Evolutionary conservation across 2,888 invertebrate species (phyloP).

Genomic region (Lasioglossum vierecki): DNA sequence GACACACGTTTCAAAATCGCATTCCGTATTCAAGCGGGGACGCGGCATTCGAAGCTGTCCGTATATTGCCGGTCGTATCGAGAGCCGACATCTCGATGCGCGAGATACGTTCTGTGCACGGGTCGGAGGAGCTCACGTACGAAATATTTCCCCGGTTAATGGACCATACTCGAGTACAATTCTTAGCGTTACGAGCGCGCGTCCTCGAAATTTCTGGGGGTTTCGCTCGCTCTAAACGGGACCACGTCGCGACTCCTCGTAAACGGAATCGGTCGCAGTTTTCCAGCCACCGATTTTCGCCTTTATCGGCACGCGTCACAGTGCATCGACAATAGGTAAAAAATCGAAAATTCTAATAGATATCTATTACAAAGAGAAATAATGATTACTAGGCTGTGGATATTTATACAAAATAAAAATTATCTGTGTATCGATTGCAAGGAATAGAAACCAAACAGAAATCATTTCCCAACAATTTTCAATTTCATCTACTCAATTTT

Average conservation of each 20-base stretch:
- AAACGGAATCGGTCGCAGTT: slow-evolving; percentile 7
- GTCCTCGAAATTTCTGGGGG: slow-evolving; percentile 32
- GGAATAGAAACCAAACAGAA: too few relatives aligned
- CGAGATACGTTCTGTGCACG: slow-evolving; percentile 31
- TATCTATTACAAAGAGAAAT: too few relatives aligned
- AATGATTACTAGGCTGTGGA: too few relatives aligned
- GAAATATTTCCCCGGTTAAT: slow-evolving; percentile 63
- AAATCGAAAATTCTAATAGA: not conserved
- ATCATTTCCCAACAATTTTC: too few relatives aligned
- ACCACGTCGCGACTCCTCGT: slow-evolving; percentile 14
- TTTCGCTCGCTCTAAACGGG: slow-evolving; percentile 8
- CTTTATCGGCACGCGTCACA: slow-evolving; percentile 32
- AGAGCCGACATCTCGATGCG: slow-evolving; percentile 69
- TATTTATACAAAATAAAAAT: too few relatives aligned
- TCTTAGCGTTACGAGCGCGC: slow-evolving; percentile 39
- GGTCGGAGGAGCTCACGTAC: slow-evolving; percentile 36
- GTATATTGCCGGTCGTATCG: slow-evolving; percentile 68
- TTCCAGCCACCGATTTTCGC: not conserved
- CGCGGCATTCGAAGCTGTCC: slow-evolving; percentile 64
- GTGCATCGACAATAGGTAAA: not conserved
- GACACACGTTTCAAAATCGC: slow-evolving; percentile 72
- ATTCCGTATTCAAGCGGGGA: slow-evolving; percentile 73
- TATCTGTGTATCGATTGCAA: too few relatives aligned
- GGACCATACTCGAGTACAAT: slow-evolving; percentile 43
- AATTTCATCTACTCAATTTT: too few relatives aligned